A percentile compares a stretch with the other conserved stretches of the same genome.
phyloP scores from a whole-genome alignment of 2,888 invertebrate species.

The Panopea generosa region DNA sequence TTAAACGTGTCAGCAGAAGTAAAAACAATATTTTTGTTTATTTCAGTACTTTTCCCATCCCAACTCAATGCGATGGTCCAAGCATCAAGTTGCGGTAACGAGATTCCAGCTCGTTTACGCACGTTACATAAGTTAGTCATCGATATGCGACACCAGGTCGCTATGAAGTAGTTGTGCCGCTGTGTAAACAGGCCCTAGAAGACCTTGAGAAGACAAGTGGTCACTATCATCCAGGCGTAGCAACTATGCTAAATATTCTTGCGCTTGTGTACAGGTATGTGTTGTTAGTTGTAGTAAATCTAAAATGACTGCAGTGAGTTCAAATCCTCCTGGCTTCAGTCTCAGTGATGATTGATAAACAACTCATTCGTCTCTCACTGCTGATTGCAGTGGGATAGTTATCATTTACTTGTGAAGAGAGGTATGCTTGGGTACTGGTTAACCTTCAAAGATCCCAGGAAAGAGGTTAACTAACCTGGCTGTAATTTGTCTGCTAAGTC shows the following conservation, averaged over 20 bases:
- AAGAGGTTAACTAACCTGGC: too few relatives aligned
- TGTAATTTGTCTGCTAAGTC: too few relatives aligned
- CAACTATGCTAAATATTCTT: slow-evolving; percentile 99
- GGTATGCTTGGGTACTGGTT: too few relatives aligned
- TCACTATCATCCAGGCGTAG: slow-evolving; percentile 99
- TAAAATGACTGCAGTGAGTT: too few relatives aligned
- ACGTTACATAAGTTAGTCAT: slow-evolving; percentile 99
- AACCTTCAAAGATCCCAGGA: too few relatives aligned
- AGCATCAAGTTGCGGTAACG: slow-evolving; percentile 98
- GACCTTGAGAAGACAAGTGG: slow-evolving; percentile 99
- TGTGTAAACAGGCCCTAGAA: slow-evolving; percentile 99
- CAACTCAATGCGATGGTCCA: slow-evolving; percentile 91
- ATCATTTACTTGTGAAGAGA: too few relatives aligned
- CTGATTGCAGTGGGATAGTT: too few relatives aligned
- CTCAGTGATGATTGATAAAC: too few relatives aligned
- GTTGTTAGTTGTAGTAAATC: too few relatives aligned
- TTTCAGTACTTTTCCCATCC: slow-evolving; percentile 95
- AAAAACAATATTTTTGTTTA: background rate
- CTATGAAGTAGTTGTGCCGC: slow-evolving; percentile 98
- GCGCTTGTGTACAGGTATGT: slow-evolving; percentile 92
- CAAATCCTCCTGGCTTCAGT: too few relatives aligned
- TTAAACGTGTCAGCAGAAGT: too few relatives aligned
- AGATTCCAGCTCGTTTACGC: slow-evolving; percentile 98
- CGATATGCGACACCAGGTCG: slow-evolving; percentile 99
- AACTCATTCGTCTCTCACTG: too few relatives aligned